These are phyloP conservation scores for Corydoras maculifer DNA, from an alignment of 2,113 vertebrate species.

Conservation along the genomic window DNA sequence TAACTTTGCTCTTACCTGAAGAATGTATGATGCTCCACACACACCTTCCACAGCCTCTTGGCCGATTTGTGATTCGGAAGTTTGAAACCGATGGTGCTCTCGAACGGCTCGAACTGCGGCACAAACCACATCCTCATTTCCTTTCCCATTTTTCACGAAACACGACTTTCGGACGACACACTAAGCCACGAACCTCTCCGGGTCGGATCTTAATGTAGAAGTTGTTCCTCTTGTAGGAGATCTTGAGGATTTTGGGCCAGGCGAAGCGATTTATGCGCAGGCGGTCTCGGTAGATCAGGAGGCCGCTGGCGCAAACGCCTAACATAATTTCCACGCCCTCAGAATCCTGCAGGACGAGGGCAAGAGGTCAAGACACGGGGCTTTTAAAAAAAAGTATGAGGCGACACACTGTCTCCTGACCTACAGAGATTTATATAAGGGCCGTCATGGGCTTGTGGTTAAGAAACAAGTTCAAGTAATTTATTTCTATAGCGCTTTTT, in stretches of 20 bases:
- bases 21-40: constrained; percentile 96
- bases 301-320: constrained; percentile 90
- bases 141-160: neutral
- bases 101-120: constrained; percentile 91
- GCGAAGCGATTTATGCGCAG: constrained; percentile 95
- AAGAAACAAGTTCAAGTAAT: no score
- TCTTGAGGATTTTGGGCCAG: constrained; percentile 98
- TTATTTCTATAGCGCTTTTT: no score
- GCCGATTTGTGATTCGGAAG: constrained; percentile 93
- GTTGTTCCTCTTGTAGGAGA: constrained; percentile 98
- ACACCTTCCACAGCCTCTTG: constrained; percentile 96
- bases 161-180: neutral
- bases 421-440: no score
- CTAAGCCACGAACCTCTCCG: constrained; percentile 75
- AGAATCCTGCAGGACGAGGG: constrained; percentile 74
- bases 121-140: constrained; percentile 17
- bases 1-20: constrained; percentile 75
- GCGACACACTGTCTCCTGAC: no score
- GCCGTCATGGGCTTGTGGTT: no score
- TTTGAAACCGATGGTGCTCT: constrained; percentile 98
- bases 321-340: constrained; percentile 98
- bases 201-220: constrained; percentile 98
- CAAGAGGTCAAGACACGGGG: neutral
- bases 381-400: neutral
- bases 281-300: constrained; percentile 91